Percentiles rank a stretch among this genome's conserved stretches.
phyloP scores from a whole-genome alignment of 2,888 invertebrate species.

The Eristalis intricaria region DNA sequence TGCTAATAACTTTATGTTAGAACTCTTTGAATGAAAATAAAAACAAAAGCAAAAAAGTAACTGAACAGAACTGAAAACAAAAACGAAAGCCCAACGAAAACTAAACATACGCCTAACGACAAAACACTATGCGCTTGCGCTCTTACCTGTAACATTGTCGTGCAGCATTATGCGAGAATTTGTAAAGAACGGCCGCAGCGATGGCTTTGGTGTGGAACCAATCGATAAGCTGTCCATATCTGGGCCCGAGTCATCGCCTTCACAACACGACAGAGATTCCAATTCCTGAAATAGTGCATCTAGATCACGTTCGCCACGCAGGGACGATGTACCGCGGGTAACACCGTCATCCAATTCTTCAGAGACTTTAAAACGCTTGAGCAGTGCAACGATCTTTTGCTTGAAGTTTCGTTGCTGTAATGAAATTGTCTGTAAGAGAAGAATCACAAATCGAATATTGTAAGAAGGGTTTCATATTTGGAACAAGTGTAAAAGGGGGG shows the following conservation, averaged over 20 bases:
- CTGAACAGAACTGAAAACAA: constrained; percentile 24
- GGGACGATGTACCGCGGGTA: constrained; percentile 83
- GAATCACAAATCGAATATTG: not conserved
- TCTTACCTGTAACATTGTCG: constrained; percentile 78
- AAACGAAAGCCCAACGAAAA: constrained; percentile 32
- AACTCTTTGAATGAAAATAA: constrained; percentile 58
- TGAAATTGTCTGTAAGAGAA: constrained; percentile 78
- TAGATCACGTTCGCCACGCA: constrained; percentile 92
- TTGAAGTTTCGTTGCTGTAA: constrained; percentile 95
- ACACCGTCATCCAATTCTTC: constrained; percentile 92
- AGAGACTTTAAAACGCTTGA: constrained; percentile 95
- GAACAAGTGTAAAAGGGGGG: no score
- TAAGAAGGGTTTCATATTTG: not conserved
- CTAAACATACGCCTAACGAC: not conserved
- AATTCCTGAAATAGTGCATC: constrained; percentile 97
- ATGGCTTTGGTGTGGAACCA: constrained; percentile 98
- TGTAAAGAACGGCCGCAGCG: constrained; percentile 96
- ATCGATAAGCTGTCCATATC: constrained; percentile 98
- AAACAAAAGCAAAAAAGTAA: constrained; percentile 61
- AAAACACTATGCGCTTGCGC: not conserved
- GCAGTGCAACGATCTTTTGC: constrained; percentile 96
- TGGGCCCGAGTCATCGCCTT: constrained; percentile 94
- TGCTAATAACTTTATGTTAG: constrained; percentile 28
- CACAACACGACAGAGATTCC: constrained; percentile 94
- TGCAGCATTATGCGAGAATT: constrained; percentile 90